Conservation (phyloP, 2,888 invertebrate species). For the Ernsta delagoae region DNA sequence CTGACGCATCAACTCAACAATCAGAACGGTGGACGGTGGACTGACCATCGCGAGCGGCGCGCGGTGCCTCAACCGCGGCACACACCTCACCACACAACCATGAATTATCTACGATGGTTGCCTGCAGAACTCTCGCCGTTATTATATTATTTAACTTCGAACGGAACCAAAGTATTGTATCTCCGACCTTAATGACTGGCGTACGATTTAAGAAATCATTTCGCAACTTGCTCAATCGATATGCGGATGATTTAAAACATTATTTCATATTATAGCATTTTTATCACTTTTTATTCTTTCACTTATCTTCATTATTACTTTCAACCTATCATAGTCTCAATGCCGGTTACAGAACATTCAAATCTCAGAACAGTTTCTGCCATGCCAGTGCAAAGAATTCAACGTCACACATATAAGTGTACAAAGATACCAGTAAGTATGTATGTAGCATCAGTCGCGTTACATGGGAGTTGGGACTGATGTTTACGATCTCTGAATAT, state of each 20-base stretch:
- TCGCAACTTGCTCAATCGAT: neutral
- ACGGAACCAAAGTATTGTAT: slow-evolving; percentile 39
- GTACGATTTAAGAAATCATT: slow-evolving; percentile 1
- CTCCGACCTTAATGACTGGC: slow-evolving; percentile 7
- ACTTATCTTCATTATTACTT: too few relatives aligned
- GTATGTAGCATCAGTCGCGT: too few relatives aligned
- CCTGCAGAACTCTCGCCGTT: slow-evolving; percentile 62
- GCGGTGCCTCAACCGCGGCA: slow-evolving; percentile 38
- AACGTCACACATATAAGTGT: too few relatives aligned
- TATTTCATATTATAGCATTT: too few relatives aligned
- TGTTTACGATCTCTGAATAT: too few relatives aligned
- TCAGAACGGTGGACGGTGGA: slow-evolving; percentile 57
- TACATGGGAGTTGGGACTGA: too few relatives aligned
- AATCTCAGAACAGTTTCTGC: too few relatives aligned
- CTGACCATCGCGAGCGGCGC: slow-evolving; percentile 52
- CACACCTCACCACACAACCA: slow-evolving; percentile 42
- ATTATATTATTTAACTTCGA: slow-evolving; percentile 71
- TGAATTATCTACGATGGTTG: slow-evolving; percentile 66
- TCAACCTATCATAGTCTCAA: too few relatives aligned
- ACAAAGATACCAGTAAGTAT: too few relatives aligned
- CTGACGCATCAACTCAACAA: slow-evolving; percentile 63
- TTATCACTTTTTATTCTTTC: too few relatives aligned
- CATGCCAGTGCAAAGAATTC: too few relatives aligned
- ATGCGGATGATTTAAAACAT: neutral
- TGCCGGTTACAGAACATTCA: too few relatives aligned